Conservation (phyloP, 2,797 vertebrate genomes). For the Melanotaenia maccullochi region DNA sequence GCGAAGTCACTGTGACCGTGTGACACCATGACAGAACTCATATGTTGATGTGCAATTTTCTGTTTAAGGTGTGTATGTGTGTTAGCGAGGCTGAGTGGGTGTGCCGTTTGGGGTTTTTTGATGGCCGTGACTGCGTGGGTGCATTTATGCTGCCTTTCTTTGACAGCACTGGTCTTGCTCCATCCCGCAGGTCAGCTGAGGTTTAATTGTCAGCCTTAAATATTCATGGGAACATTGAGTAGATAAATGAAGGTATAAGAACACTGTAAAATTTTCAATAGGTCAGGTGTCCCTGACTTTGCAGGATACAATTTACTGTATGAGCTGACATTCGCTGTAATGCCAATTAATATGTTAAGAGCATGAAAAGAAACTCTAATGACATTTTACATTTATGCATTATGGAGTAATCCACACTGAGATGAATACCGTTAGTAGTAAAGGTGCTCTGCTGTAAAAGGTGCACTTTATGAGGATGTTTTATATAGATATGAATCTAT, state of each 20-base stretch:
- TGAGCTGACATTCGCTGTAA: conserved; percentile 75
- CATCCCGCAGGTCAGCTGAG: conserved; percentile 78
- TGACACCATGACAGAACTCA: conserved; percentile 62
- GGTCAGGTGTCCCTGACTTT: conserved; percentile 84
- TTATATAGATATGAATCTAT: conserved; percentile 76
- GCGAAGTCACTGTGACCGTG: conserved; percentile 54
- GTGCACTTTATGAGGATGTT: conserved; percentile 68
- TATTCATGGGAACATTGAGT: conserved; percentile 84
- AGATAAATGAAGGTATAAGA: conserved; percentile 86
- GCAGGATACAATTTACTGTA: conserved; percentile 84
- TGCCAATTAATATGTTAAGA: conserved; percentile 86
- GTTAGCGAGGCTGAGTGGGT: neutral
- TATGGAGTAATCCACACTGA: conserved; percentile 76
- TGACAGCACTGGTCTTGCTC: conserved; percentile 64
- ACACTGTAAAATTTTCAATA: conserved; percentile 84
- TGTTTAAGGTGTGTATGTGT: conserved; percentile 10
- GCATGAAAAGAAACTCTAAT: conserved; percentile 79
- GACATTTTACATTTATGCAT: conserved; percentile 81
- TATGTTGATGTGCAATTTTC: conserved; percentile 37
- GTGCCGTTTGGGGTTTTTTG: conserved; percentile 40
- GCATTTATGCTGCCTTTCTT: conserved; percentile 60
- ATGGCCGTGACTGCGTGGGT: conserved; percentile 47
- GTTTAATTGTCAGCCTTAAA: conserved; percentile 86
- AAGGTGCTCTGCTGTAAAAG: conserved; percentile 68
- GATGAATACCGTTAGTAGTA: conserved; percentile 72